Base-by-base conservation (phyloP, 2,797 vertebrate genomes). In the Phoeniculus purpureus region DNA sequence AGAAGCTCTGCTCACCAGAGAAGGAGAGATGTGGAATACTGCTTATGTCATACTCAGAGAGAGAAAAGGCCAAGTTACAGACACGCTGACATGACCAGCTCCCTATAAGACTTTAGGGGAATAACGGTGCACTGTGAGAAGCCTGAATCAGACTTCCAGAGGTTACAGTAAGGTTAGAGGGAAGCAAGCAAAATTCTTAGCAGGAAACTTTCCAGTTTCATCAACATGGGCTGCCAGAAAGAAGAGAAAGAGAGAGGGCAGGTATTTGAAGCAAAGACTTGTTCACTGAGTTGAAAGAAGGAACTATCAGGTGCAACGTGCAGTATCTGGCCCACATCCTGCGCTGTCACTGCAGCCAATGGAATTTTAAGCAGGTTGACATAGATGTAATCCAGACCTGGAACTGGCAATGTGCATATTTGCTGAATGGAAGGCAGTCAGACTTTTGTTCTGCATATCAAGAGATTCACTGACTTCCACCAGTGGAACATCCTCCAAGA, bases 31-130 rank as follows among this genome's bases (percentile, higher is more conserved):
- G n/a, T 27, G 19, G 55, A 59, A 72, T 89, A 83, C n/a, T 76
- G 58, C 32, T 85, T 84, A 47, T 92, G 94, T 91, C 72, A 71
- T 74, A 72, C 31, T 82, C 32, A 75, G 45, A 67, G 56, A 68
- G 45, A 87, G 52, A 90, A 87, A 84, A 76, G 68, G 26, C 71
- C 59, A 74, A 65, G 48, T 32, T 68, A 37, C 31, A 83, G 59
- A 67, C 52, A 25, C 4, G 11, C 64, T 65, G 48, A 67, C 62
- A 58, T 11, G 77, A 81, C 37, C 76, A 65, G 27, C 27, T 22
- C 59, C 16, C 50, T 76, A 48, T 52, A 31, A 71, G 59, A 60
- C 64, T 81, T 91, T 56, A 73, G 29, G 25, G 21, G 29, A 80
- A 90, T 52, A 66, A 81, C 3, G 4, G 22, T 60, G 9, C 27